Percentiles rank a stretch among this genome's conserved stretches.
Evolutionary conservation across 2,797 vertebrate species (phyloP).

Genomic region (Anguilla obscura): DNA sequence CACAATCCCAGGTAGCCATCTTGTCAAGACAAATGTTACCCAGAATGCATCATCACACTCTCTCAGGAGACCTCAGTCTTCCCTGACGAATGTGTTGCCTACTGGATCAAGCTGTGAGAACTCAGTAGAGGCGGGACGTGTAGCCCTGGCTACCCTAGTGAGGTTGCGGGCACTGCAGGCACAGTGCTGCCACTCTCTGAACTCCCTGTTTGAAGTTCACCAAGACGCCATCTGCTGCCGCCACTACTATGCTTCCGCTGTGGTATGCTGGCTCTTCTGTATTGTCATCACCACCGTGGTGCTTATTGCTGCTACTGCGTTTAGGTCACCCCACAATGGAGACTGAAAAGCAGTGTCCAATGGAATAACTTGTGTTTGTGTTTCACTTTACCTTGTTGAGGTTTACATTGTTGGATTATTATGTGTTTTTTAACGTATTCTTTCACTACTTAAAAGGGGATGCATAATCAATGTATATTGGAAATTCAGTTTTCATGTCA

Average conservation of each 20-base stretch:
- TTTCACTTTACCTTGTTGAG: no score
- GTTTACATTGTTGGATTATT: neutral
- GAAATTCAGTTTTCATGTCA: neutral
- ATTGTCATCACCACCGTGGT: neutral
- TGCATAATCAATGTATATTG: neutral
- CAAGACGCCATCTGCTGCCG: neutral
- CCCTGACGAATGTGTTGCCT: neutral
- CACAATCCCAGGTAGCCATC: conserved; percentile 5
- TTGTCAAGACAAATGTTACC: conserved; percentile 2
- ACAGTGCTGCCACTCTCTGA: neutral
- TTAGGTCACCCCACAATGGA: neutral
- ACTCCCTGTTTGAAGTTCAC: neutral
- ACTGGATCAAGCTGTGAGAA: neutral
- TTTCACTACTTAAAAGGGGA: neutral
- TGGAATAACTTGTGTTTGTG: neutral
- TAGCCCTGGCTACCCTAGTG: neutral
- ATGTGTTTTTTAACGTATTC: neutral
- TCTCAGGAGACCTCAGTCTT: neutral
- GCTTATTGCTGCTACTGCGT: neutral
- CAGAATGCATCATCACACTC: neutral
- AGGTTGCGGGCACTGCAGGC: neutral
- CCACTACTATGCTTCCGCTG: neutral
- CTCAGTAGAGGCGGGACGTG: neutral
- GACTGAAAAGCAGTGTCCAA: neutral
- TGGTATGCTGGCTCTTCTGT: conserved; percentile 3